These are phyloP conservation scores for Acanthosepion lycidas DNA, from an alignment of 2,888 invertebrate species.

Conservation along the genomic window DNA sequence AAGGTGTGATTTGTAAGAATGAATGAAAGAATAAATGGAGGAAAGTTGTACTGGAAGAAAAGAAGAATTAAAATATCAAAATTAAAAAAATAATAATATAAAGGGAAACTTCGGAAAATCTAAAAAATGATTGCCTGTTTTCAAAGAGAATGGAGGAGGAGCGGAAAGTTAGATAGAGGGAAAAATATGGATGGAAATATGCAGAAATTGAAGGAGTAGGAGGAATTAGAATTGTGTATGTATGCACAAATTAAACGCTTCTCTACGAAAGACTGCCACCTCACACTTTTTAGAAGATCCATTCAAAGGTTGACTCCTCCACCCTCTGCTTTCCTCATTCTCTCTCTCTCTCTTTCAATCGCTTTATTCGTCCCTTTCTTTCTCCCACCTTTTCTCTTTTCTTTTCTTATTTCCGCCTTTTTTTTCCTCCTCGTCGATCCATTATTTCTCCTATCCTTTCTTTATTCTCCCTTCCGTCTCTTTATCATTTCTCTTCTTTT, in stretches of 20 bases:
- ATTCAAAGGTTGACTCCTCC: not conserved
- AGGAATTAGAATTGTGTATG: not conserved
- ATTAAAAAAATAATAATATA: not conserved
- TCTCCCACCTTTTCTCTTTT: not conserved
- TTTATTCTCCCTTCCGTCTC: not conserved
- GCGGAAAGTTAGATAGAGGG: not conserved
- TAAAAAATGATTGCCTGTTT: not conserved
- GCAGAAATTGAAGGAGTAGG: not conserved
- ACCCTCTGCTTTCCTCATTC: not conserved
- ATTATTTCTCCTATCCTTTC: not conserved
- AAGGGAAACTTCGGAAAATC: not conserved
- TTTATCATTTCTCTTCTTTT: not conserved
- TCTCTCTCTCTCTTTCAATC: not conserved
- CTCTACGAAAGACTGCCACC: not conserved
- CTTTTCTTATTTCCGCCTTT: not conserved
- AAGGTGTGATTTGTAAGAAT: not conserved
- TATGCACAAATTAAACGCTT: not conserved
- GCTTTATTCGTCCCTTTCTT: not conserved
- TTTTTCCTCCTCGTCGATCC: not conserved
- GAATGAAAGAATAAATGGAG: not conserved
- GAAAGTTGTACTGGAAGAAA: not conserved
- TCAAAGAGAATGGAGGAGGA: not conserved
- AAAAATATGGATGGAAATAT: not conserved
- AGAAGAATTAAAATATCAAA: not conserved
- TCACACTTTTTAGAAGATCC: not conserved